Percentiles rank a stretch among this genome's conserved stretches.
phyloP scores from a whole-genome alignment of 2,888 invertebrate species.

The Dione vanillae region DNA sequence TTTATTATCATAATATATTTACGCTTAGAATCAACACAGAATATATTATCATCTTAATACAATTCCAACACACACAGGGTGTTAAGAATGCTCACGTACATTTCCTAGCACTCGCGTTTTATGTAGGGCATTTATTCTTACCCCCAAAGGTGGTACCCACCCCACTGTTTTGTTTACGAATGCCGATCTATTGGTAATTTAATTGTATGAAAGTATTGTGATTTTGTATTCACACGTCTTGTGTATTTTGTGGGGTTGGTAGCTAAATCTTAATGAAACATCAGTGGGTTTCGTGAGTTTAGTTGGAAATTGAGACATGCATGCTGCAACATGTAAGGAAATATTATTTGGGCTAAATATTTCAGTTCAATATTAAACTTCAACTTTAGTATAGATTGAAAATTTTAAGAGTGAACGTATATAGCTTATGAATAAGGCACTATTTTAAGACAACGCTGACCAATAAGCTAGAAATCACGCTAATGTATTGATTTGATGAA shows the following conservation, averaged over 20 bases:
- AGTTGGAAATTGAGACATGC: neutral
- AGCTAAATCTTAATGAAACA: conserved; percentile 4
- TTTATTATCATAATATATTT: too few species aligned
- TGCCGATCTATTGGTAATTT: conserved; percentile 47
- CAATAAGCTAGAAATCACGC: too few species aligned
- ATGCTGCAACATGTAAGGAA: too few species aligned
- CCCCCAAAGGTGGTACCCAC: conserved; percentile 61
- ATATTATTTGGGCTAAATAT: too few species aligned
- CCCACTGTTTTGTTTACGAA: conserved; percentile 64
- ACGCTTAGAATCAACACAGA: neutral
- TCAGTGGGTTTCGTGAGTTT: neutral
- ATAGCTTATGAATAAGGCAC: too few species aligned
- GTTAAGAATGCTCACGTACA: conserved; percentile 81
- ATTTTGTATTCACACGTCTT: conserved; percentile 15
- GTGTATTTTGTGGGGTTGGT: neutral
- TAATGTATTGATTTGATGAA: too few species aligned
- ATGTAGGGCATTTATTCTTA: conserved; percentile 83
- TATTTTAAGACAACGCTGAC: too few species aligned
- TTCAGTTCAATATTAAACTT: too few species aligned
- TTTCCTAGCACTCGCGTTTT: conserved; percentile 81
- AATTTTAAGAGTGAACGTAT: too few species aligned
- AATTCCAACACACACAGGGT: conserved; percentile 63
- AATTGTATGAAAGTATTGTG: conserved; percentile 40
- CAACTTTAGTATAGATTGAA: too few species aligned
- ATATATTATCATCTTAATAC: conserved; percentile 57